A percentile compares a stretch with the other conserved stretches of the same genome.
Evolutionary conservation across 1,140 invertebrate species (phyloP).

Genomic region (Drosophila oshimai): DNA sequence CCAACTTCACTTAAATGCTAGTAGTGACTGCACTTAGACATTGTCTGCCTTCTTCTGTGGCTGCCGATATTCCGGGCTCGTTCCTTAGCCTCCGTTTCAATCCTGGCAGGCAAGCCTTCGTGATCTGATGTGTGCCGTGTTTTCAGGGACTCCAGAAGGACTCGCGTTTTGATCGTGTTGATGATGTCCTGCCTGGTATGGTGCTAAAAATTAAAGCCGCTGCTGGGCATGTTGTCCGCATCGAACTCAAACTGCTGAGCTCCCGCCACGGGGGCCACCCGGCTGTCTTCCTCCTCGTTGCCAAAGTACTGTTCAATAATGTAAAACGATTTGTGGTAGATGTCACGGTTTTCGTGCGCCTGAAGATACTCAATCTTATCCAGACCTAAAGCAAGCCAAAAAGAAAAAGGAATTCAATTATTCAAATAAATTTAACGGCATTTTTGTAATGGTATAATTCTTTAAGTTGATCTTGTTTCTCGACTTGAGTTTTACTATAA

Average conservation of each 20-base stretch:
- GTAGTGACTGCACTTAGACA: constrained; percentile 61
- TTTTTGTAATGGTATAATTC: too few species aligned
- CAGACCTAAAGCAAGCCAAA: constrained; percentile 89
- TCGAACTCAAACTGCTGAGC: constrained; percentile 91
- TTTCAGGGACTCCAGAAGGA: background rate
- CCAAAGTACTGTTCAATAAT: constrained; percentile 98
- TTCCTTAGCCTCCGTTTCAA: background rate
- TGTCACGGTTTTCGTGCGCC: constrained; percentile 97
- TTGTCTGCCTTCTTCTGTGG: background rate
- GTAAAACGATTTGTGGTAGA: constrained; percentile 98
- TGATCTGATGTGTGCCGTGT: constrained; percentile 11
- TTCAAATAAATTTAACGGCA: too few species aligned
- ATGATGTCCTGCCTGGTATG: background rate
- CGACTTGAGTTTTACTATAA: too few species aligned
- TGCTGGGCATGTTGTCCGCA: constrained; percentile 87
- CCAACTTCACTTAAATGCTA: constrained; percentile 62
- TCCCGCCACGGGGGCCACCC: constrained; percentile 91
- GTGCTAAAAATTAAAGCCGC: constrained; percentile 90
- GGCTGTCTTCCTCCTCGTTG: constrained; percentile 94
- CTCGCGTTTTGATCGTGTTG: background rate
- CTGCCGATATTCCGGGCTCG: background rate
- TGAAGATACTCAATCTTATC: constrained; percentile 99
- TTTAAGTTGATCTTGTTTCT: too few species aligned
- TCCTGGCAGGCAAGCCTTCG: background rate
- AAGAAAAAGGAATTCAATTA: too few species aligned